These are phyloP conservation scores for Pseudeuparius sepicola DNA, from an alignment of 2,888 invertebrate species.

Conservation along the genomic window DNA sequence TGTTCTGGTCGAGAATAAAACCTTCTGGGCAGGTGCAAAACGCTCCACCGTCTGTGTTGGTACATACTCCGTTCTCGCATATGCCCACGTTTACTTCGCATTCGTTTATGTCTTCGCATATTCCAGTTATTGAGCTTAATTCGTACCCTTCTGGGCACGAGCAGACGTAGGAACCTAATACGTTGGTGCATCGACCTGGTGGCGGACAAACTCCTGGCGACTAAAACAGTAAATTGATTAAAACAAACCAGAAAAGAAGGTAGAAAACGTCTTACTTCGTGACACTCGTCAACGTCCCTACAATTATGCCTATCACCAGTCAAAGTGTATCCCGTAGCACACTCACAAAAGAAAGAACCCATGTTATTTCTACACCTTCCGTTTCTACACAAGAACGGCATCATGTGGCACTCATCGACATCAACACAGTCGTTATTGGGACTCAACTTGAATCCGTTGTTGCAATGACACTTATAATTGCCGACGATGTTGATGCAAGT, in stretches of 20 bases:
- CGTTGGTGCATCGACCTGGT: slow-evolving; percentile 56
- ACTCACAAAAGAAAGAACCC: slow-evolving; percentile 74
- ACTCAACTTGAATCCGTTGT: slow-evolving; percentile 65
- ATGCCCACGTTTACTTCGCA: slow-evolving; percentile 60
- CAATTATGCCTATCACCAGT: slow-evolving; percentile 69
- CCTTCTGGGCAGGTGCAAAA: slow-evolving; percentile 67
- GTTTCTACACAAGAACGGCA: slow-evolving; percentile 77
- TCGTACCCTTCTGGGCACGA: slow-evolving; percentile 72
- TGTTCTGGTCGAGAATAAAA: slow-evolving; percentile 47
- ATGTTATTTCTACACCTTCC: slow-evolving; percentile 72
- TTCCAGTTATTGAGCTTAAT: slow-evolving; percentile 50
- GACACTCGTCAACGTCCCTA: slow-evolving; percentile 68
- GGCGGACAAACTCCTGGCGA: slow-evolving; percentile 48
- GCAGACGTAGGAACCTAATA: slow-evolving; percentile 63
- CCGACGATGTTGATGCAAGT: slow-evolving; percentile 64
- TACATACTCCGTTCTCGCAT: slow-evolving; percentile 72
- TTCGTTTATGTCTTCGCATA: slow-evolving; percentile 68
- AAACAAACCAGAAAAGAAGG: slow-evolving; percentile 10
- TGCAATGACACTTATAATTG: slow-evolving; percentile 63
- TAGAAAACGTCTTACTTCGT: slow-evolving; percentile 43
- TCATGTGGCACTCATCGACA: slow-evolving; percentile 74
- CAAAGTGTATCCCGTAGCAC: slow-evolving; percentile 67
- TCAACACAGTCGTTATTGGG: slow-evolving; percentile 71
- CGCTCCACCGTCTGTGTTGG: slow-evolving; percentile 73
- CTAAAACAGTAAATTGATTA: no score